Conservation (phyloP, 2,797 vertebrate genomes). For the Cebuella pygmaea region DNA sequence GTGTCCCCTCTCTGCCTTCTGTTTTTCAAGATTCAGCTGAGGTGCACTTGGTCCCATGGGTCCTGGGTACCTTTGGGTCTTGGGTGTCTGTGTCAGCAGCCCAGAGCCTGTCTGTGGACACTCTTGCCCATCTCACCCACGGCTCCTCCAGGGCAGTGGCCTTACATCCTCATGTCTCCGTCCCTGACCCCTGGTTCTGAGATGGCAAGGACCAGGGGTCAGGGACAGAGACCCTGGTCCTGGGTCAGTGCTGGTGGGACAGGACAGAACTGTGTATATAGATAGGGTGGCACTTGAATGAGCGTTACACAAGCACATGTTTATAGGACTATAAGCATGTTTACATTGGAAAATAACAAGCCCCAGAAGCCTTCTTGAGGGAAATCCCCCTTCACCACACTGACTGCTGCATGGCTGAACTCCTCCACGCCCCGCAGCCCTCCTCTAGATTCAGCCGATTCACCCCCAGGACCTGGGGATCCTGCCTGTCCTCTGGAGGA, state of each 20-base stretch:
- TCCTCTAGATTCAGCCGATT: too few species aligned
- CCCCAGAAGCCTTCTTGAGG: not conserved
- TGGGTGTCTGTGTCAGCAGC: too few species aligned
- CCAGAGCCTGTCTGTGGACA: not conserved
- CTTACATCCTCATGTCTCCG: not conserved
- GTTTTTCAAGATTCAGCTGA: not conserved
- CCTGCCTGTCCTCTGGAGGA: too few species aligned
- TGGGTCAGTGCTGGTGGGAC: not conserved
- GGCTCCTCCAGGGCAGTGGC: not conserved
- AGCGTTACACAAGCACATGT: not conserved
- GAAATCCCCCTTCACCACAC: not conserved
- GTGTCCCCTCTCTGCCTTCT: too few species aligned
- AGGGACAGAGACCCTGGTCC: too few species aligned
- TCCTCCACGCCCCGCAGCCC: accelerated
- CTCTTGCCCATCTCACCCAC: not conserved
- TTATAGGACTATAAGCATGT: not conserved
- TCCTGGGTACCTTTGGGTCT: too few species aligned
- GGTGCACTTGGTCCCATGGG: not conserved
- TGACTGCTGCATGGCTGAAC: not conserved
- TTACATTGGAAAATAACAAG: not conserved
- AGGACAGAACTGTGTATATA: too few species aligned
- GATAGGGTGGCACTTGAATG: not conserved
- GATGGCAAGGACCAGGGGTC: not conserved
- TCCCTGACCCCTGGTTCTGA: not conserved
- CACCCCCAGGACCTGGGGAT: not conserved